phyloP scores from a whole-genome alignment of 1,140 invertebrate species.

The Aricia agestis region DNA sequence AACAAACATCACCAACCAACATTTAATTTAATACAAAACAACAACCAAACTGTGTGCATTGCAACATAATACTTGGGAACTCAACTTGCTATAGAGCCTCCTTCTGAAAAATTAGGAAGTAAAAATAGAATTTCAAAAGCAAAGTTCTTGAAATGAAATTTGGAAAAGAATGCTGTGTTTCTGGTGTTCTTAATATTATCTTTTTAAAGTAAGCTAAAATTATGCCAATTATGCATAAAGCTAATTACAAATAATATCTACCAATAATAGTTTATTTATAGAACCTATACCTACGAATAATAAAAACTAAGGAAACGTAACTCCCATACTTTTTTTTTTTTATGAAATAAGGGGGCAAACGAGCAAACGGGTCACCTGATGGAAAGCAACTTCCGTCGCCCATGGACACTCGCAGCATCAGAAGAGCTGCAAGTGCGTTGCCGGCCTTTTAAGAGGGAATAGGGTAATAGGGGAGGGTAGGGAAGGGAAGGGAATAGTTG shows the following conservation, averaged over 20 bases:
- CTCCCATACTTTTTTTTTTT: too few relatives aligned
- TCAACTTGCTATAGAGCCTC: background rate
- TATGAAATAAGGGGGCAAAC: too few relatives aligned
- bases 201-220: background rate
- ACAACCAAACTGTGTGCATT: slow-evolving; percentile 24
- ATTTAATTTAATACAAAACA: slow-evolving; percentile 29
- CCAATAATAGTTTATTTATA: background rate
- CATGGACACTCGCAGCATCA: too few relatives aligned
- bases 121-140: background rate
- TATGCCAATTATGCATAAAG: background rate
- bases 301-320: too few relatives aligned
- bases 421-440: too few relatives aligned
- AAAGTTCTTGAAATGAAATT: background rate
- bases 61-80: slow-evolving; percentile 11
- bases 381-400: too few relatives aligned
- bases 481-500: too few relatives aligned
- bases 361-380: too few relatives aligned
- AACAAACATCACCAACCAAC: slow-evolving; percentile 35
- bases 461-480: too few relatives aligned
- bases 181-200: background rate
- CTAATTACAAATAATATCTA: background rate
- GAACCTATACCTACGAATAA: too few relatives aligned
- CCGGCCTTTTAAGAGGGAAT: too few relatives aligned
- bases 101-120: background rate
- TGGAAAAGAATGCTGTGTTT: background rate